Conservation (phyloP, 2,888 invertebrate species). For the Gryllus longicercus region DNA sequence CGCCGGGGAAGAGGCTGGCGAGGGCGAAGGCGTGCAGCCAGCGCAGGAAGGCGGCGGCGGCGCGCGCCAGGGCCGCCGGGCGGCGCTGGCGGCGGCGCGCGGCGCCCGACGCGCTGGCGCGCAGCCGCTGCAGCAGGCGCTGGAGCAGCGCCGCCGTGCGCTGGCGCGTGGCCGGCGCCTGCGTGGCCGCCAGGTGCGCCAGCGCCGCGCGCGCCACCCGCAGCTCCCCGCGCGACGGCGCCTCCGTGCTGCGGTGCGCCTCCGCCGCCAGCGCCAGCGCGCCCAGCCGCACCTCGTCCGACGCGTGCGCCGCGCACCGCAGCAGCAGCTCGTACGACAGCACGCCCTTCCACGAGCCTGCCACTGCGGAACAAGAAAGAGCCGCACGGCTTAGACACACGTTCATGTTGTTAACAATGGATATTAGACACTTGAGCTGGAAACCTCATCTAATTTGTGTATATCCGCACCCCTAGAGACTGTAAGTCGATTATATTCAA, state of each 20-base stretch:
- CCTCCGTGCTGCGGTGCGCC: neutral
- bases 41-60: slow-evolving; percentile 52
- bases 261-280: neutral
- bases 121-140: slow-evolving; percentile 50
- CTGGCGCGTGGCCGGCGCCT: neutral
- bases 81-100: slow-evolving; percentile 20
- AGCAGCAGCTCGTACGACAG: slow-evolving; percentile 54
- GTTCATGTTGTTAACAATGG: slow-evolving; percentile 43
- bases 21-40: slow-evolving; percentile 54
- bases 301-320: slow-evolving; percentile 55
- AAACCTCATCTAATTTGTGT: too few species aligned
- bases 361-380: slow-evolving; percentile 39
- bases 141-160: neutral
- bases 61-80: slow-evolving; percentile 4
- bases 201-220: slow-evolving; percentile 40
- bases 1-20: slow-evolving; percentile 57
- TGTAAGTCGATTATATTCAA: too few species aligned
- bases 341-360: slow-evolving; percentile 54
- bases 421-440: too few species aligned
- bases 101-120: slow-evolving; percentile 47
- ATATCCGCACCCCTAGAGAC: too few species aligned
- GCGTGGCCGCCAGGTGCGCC: neutral
- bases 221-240: neutral
- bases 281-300: slow-evolving; percentile 56
- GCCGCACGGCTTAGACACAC: slow-evolving; percentile 53